These are phyloP conservation scores for Tympanuchus pallidicinctus DNA, from an alignment of 2,113 vertebrate genomes.

Conservation along the genomic window DNA sequence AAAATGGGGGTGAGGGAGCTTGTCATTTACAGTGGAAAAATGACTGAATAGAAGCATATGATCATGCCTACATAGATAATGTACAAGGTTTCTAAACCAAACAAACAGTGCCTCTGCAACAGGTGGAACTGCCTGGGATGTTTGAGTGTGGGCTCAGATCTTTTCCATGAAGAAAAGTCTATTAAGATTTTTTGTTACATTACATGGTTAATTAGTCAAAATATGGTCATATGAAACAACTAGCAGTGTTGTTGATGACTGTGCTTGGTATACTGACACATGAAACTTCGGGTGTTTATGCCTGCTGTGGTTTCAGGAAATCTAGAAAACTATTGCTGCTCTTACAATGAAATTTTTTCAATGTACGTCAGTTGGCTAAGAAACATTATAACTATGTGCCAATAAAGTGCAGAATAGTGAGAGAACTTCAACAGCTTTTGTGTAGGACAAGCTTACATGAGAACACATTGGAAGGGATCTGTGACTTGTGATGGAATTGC, in stretches of 20 bases:
- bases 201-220: not conserved
- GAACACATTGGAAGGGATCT: not conserved
- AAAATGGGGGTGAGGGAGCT: not conserved
- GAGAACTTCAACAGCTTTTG: not conserved
- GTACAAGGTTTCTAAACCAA: not conserved
- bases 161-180: not conserved
- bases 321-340: not conserved
- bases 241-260: not conserved
- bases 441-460: not conserved
- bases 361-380: not conserved
- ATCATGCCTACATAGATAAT: not conserved
- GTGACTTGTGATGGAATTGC: not conserved
- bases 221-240: accelerated
- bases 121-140: not conserved
- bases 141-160: not conserved
- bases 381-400: not conserved
- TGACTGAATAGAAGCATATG: not conserved
- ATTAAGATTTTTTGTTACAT: not conserved
- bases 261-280: not conserved
- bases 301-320: not conserved
- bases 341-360: not conserved
- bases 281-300: not conserved
- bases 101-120: not conserved
- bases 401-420: not conserved
- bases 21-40: not conserved